phyloP scores from a whole-genome alignment of 2,113 vertebrate species.

The Tapirus terrestris region DNA sequence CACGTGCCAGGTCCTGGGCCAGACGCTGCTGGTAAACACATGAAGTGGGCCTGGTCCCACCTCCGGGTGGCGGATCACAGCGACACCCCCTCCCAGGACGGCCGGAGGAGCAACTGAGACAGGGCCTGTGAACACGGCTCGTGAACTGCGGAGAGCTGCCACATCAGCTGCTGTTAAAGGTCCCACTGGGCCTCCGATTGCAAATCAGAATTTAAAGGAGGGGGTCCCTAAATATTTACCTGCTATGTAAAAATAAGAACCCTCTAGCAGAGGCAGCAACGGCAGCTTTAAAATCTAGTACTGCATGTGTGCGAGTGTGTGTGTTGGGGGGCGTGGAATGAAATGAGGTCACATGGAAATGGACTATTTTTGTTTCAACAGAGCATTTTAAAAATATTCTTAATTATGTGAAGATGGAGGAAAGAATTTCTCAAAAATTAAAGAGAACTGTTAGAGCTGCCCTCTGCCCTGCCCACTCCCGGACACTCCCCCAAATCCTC shows the following conservation, averaged over 20 bases:
- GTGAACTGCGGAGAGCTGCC: rapidly evolving
- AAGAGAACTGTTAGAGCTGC: slow-evolving; percentile 29
- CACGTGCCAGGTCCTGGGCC: not conserved
- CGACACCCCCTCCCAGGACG: not conserved
- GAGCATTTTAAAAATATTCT: slow-evolving; percentile 74
- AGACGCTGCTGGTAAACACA: not conserved
- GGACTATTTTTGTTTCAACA: slow-evolving; percentile 73
- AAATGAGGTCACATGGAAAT: slow-evolving; percentile 77
- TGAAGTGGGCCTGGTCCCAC: not conserved
- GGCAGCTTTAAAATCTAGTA: slow-evolving; percentile 5
- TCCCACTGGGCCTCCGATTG: not conserved
- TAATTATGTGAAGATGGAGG: slow-evolving; percentile 76
- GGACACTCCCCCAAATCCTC: not conserved
- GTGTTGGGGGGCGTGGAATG: not conserved
- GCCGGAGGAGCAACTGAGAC: rapidly evolving
- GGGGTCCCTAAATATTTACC: not conserved
- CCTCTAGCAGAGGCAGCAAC: not conserved
- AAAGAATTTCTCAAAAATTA: slow-evolving; percentile 71
- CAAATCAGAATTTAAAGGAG: not conserved
- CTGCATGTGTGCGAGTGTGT: not conserved
- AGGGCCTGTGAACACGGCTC: rapidly evolving
- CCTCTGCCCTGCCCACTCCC: not conserved
- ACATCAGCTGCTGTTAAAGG: too few species aligned
- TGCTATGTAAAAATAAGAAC: not conserved
- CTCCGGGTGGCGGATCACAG: not conserved